phyloP scores from a whole-genome alignment of 2,888 invertebrate genomes.

The Antheraea yamamai region DNA sequence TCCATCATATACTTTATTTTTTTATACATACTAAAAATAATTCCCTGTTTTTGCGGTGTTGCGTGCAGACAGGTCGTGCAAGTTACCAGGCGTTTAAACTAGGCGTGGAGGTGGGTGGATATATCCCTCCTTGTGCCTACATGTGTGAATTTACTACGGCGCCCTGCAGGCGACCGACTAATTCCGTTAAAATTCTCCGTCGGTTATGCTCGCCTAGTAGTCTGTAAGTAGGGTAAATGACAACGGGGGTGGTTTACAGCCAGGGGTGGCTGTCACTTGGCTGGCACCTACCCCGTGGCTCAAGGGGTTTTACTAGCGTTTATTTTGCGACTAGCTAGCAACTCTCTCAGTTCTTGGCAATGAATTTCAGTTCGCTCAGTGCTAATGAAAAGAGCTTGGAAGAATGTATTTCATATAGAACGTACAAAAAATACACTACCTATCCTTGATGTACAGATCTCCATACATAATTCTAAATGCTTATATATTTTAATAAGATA shows the following conservation, averaged over 20 bases:
- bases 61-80: constrained; percentile 71
- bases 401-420: neutral
- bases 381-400: constrained; percentile 9
- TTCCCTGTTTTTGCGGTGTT: constrained; percentile 58
- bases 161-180: constrained; percentile 79
- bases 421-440: neutral
- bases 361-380: constrained; percentile 10
- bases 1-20: no score
- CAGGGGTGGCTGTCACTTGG: constrained; percentile 39
- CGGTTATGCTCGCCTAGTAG: constrained; percentile 75
- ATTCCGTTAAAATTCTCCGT: constrained; percentile 80
- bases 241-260: constrained; percentile 56
- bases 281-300: constrained; percentile 44
- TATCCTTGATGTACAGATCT: neutral
- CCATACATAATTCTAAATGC: no score
- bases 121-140: constrained; percentile 50
- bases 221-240: constrained; percentile 74
- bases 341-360: constrained; percentile 9
- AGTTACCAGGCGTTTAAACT: constrained; percentile 71
- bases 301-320: constrained; percentile 45
- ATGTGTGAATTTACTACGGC: constrained; percentile 78
- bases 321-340: constrained; percentile 31
- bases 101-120: constrained; percentile 68
- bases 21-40: constrained; percentile 15
- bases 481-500: no score